These are phyloP conservation scores for Rugalucina vietnamica DNA, from an alignment of 2,888 invertebrate genomes.

Conservation along the genomic window DNA sequence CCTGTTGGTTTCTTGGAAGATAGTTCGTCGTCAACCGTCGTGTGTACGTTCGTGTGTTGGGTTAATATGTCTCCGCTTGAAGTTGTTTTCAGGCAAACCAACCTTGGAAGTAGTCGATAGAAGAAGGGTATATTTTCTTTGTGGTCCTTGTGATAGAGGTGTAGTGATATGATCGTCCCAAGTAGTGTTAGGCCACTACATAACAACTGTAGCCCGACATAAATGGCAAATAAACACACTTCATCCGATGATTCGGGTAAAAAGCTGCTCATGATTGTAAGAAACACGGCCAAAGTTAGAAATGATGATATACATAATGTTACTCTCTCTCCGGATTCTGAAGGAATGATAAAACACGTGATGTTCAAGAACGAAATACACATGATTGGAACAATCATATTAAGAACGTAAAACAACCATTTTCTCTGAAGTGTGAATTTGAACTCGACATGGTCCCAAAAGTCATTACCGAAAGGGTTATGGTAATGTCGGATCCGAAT, in stretches of 20 bases:
- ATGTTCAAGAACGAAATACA: conserved; percentile 59
- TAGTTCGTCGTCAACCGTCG: too few relatives aligned
- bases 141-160: conserved; percentile 33
- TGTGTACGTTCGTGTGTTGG: not conserved
- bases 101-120: not conserved
- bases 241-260: conserved; percentile 63
- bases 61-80: not conserved
- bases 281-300: conserved; percentile 65
- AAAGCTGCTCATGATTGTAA: conserved; percentile 58
- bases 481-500: not conserved
- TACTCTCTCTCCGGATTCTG: conserved; percentile 61
- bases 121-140: not conserved
- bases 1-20: too few relatives aligned
- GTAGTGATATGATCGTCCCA: conserved; percentile 50
- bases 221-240: conserved; percentile 57
- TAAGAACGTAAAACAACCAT: conserved; percentile 58
- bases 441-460: conserved; percentile 34
- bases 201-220: conserved; percentile 59
- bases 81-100: not conserved
- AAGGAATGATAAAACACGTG: conserved; percentile 60
- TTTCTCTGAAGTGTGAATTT: conserved; percentile 44
- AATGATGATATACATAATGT: conserved; percentile 64
- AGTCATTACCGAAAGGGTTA: not conserved
- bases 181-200: conserved; percentile 58
- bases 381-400: conserved; percentile 58